Conservation (phyloP, 2,888 invertebrate genomes). For the Malacosoma neustria region DNA sequence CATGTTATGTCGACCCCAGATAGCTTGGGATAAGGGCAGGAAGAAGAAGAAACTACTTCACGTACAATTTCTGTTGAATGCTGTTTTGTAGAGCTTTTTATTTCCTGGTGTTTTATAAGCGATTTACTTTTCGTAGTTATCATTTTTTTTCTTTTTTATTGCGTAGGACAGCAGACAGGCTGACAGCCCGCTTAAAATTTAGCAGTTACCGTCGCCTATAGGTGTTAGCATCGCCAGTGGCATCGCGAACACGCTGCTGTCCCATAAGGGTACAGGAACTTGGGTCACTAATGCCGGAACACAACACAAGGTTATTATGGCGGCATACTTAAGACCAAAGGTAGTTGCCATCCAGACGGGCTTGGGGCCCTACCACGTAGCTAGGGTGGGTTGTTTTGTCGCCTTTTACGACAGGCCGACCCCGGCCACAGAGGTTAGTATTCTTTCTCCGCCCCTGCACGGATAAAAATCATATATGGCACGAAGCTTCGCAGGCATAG, state of each 20-base stretch:
- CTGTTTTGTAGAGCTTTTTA: too few species aligned
- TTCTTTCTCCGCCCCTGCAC: neutral
- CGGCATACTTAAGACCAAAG: neutral
- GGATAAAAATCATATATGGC: neutral
- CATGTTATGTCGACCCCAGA: too few species aligned
- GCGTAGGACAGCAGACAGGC: neutral
- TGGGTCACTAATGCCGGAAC: too few species aligned
- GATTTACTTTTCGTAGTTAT: too few species aligned
- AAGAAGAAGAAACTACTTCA: too few species aligned
- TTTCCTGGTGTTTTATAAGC: too few species aligned
- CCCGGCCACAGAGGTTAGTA: neutral
- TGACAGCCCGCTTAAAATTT: neutral
- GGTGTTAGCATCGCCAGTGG: too few species aligned
- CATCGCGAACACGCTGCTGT: too few species aligned
- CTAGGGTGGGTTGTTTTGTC: neutral
- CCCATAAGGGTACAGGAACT: too few species aligned
- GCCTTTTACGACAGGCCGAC: neutral
- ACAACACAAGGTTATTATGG: too few species aligned
- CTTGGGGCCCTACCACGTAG: neutral
- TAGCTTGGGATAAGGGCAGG: too few species aligned
- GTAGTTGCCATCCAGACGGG: neutral
- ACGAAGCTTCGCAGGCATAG: neutral
- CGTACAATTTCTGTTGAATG: too few species aligned
- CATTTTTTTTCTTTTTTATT: neutral
- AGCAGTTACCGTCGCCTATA: neutral